Evolutionary conservation across 2,888 invertebrate species (phyloP).

Genomic region (Eupeodes latifasciatus): DNA sequence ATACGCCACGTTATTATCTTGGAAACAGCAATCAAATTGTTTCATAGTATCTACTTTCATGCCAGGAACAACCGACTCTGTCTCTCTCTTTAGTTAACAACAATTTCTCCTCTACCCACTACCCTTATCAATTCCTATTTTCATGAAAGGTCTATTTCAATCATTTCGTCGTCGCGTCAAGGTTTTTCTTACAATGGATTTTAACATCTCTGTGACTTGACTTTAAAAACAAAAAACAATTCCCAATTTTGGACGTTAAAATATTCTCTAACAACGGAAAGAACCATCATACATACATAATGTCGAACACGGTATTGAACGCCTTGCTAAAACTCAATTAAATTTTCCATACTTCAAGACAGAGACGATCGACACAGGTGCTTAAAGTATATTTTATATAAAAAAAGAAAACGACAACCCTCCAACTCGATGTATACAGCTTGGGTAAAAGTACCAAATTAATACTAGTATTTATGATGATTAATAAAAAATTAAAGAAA

Average conservation of each 20-base stretch:
- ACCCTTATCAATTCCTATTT: neutral
- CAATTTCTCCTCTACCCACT: neutral
- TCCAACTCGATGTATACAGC: neutral
- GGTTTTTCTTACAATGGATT: neutral
- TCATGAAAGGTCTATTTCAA: neutral
- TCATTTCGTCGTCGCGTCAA: neutral
- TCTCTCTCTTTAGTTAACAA: neutral
- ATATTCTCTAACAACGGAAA: neutral
- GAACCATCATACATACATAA: neutral
- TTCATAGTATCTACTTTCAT: slow-evolving; percentile 50
- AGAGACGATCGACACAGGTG: neutral
- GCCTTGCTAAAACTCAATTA: neutral
- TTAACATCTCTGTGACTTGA: neutral
- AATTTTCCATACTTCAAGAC: neutral
- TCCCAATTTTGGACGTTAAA: neutral
- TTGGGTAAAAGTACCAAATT: slow-evolving; percentile 9
- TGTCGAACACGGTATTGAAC: neutral
- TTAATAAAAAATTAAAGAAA: slow-evolving; percentile 22
- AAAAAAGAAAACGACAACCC: neutral
- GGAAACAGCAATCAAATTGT: slow-evolving; percentile 70
- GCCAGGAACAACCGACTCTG: neutral
- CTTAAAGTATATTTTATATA: neutral
- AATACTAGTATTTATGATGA: slow-evolving; percentile 11
- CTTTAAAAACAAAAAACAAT: neutral
- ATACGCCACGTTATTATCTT: slow-evolving; percentile 65